Percentiles rank a stretch among this genome's conserved stretches.
Evolutionary conservation across 2,888 invertebrate genomes (phyloP).

Genomic region (Psococerastis gibbosa): DNA sequence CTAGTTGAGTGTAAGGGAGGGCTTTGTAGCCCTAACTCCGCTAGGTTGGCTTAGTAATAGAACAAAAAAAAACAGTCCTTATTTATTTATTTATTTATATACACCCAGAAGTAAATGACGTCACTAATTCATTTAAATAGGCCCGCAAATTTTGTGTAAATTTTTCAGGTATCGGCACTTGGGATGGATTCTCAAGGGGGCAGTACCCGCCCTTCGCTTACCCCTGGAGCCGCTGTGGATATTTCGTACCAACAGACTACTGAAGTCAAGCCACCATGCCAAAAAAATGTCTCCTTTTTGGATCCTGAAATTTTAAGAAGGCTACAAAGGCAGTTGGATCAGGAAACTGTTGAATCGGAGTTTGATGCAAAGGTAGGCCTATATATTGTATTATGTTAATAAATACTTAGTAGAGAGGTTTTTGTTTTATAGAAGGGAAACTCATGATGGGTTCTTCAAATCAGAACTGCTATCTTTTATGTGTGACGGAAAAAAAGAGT

Average conservation of each 20-base stretch:
- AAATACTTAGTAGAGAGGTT: background rate
- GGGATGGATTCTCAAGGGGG: constrained; percentile 36
- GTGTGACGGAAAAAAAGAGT: constrained; percentile 1
- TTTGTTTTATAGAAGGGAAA: background rate
- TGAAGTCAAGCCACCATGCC: background rate
- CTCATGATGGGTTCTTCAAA: background rate
- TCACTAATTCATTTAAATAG: too few relatives aligned
- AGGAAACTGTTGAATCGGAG: constrained; percentile 46
- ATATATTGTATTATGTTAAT: constrained; percentile 14
- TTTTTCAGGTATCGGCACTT: constrained; percentile 35
- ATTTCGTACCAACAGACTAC: background rate
- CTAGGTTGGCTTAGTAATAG: too few relatives aligned
- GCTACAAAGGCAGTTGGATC: constrained; percentile 43
- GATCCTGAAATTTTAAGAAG: constrained; percentile 42
- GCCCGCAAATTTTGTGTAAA: too few relatives aligned
- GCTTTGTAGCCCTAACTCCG: too few relatives aligned
- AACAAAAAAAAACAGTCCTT: too few relatives aligned
- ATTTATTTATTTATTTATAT: too few relatives aligned
- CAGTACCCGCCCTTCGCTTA: constrained; percentile 13
- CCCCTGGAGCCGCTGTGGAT: background rate
- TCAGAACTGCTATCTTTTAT: too few relatives aligned
- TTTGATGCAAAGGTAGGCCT: constrained; percentile 49
- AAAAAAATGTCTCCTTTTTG: constrained; percentile 26
- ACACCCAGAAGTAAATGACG: too few relatives aligned
- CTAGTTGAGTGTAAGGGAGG: too few relatives aligned